Evolutionary conservation across 35 echinoderm and acorn worm species (phyloP), one percentile per base, ranked within the genome.

Genomic region (Ophioderma brevispina): DNA sequence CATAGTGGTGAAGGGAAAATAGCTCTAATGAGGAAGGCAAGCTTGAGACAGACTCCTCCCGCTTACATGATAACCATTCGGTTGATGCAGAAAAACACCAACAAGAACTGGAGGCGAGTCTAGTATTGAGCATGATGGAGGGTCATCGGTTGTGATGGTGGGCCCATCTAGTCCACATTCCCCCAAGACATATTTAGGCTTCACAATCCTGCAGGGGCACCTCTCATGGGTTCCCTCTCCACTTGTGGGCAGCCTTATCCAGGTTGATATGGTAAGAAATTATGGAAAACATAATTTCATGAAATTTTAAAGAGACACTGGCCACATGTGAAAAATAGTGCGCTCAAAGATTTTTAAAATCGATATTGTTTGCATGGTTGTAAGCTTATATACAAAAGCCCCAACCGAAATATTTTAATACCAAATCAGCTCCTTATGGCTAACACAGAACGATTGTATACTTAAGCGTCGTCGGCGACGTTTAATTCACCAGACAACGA

Each of bases 231-330:
- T 15, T n/a, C 59, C 59, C 5, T 70, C 59, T 15, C 59, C 59
- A 70, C 59, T 82, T 55, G 56, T 85, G n/a, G 46, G 55, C 49
- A 15, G 59, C 59, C 59, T 15, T 70, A 70, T 25, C 59, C 59
- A 18, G 59, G 59, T 30, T 70, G 28, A 25, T 15, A 25, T 15
- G 59, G 59, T 70, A 70, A 70, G 59, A 46, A 46, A n/a, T n/a
- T n/a, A n/a, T n/a, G n/a, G n/a, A n/a, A n/a, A n/a, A n/a, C n/a
- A n/a, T n/a, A n/a, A n/a, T n/a, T n/a, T n/a, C n/a, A n/a, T n/a
- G n/a, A n/a, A n/a, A n/a, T n/a, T n/a, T n/a, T n/a, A n/a, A n/a
- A n/a, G n/a, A n/a, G n/a, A n/a, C n/a, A n/a, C n/a, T n/a, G n/a
- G n/a, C n/a, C n/a, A n/a, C n/a, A n/a, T n/a, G n/a, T n/a, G n/a